These are phyloP conservation scores for Latheticus oryzae DNA, from an alignment of 2,888 invertebrate species.

Conservation along the genomic window DNA sequence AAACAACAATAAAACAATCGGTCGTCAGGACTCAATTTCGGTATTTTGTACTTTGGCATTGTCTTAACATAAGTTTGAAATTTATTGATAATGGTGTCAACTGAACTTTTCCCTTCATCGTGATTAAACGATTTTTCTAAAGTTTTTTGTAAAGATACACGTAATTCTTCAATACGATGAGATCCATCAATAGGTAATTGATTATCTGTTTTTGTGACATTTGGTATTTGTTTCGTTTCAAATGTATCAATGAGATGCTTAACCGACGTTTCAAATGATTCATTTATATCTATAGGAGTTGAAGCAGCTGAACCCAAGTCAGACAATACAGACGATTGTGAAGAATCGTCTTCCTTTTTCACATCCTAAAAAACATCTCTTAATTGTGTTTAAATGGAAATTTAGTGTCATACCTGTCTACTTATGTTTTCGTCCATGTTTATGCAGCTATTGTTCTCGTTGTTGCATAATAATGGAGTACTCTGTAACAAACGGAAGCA, in stretches of 20 bases:
- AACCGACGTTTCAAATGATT: slow-evolving; percentile 53
- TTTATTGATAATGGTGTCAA: slow-evolving; percentile 54
- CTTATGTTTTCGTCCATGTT: slow-evolving; percentile 38
- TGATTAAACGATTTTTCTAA: slow-evolving; percentile 54
- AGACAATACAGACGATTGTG: slow-evolving; percentile 61
- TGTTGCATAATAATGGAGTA: slow-evolving; percentile 44
- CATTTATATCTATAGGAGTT: slow-evolving; percentile 59
- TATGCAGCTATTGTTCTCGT: slow-evolving; percentile 29
- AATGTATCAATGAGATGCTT: slow-evolving; percentile 58
- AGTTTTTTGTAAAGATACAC: slow-evolving; percentile 52
- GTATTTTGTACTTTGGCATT: slow-evolving; percentile 71
- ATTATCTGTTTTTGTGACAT: slow-evolving; percentile 43
- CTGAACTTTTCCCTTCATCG: slow-evolving; percentile 46
- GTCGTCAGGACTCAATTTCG: slow-evolving; percentile 62
- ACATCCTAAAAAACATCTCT: neutral
- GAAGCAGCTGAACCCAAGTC: slow-evolving; percentile 65
- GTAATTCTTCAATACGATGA: slow-evolving; percentile 54
- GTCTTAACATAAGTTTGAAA: slow-evolving; percentile 65
- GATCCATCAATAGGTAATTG: slow-evolving; percentile 29
- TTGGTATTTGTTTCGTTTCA: slow-evolving; percentile 56
- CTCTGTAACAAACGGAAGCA: slow-evolving; percentile 46
- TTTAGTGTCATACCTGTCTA: slow-evolving; percentile 36
- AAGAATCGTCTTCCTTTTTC: slow-evolving; percentile 60
- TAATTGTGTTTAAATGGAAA: neutral
- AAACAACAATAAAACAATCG: slow-evolving; percentile 76